These are phyloP conservation scores for Buceros bicornis DNA, from an alignment of 2,797 vertebrate species.

Conservation along the genomic window DNA sequence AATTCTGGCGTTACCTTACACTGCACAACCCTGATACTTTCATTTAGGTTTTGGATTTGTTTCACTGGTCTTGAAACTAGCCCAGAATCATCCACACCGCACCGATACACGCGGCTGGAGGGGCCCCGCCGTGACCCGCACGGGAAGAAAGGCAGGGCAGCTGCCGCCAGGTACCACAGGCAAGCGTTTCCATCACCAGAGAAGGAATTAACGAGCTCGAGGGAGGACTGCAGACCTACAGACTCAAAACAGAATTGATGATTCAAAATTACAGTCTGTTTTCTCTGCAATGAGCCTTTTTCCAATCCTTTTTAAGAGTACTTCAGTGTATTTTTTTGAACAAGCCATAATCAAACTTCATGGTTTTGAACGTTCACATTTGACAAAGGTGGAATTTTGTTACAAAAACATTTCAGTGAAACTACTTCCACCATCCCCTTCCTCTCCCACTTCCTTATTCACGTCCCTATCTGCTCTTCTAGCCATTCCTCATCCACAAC, in stretches of 20 bases:
- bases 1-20: not conserved
- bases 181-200: accelerated
- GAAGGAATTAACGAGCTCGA: not conserved
- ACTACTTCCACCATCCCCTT: not conserved
- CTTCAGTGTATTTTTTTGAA: not conserved
- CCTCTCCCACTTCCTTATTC: not conserved
- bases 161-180: accelerated
- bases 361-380: not conserved
- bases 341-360: accelerated
- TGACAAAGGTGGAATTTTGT: not conserved
- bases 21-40: too few relatives aligned
- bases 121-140: accelerated
- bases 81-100: accelerated
- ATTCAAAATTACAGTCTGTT: not conserved
- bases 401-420: not conserved
- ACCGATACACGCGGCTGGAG: accelerated
- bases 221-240: not conserved
- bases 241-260: not conserved
- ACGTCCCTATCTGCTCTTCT: accelerated
- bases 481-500: not conserved
- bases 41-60: accelerated
- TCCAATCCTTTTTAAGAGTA: accelerated
- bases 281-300: not conserved
- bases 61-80: accelerated
- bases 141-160: not conserved